A percentile compares a stretch with the other conserved stretches of the same genome.
phyloP scores from a whole-genome alignment of 1,140 invertebrate species.

The Yoshiicerus persimilis region DNA sequence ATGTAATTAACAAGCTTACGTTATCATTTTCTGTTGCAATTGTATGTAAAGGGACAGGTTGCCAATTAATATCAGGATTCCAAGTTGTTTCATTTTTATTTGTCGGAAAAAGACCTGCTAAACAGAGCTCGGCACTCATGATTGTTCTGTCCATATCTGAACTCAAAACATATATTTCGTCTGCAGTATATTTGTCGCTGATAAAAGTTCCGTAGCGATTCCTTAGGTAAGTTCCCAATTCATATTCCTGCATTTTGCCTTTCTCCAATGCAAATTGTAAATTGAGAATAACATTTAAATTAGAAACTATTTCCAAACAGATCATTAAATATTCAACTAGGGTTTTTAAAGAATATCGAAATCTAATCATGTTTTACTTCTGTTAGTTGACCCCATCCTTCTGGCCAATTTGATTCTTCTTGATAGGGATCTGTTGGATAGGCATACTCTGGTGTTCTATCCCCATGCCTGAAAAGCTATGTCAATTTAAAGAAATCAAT shows the following conservation, averaged over 20 bases:
- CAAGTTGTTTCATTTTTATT: constrained; percentile 52
- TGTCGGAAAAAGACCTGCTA: constrained; percentile 20
- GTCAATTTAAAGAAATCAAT: background rate
- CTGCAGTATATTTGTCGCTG: constrained; percentile 52
- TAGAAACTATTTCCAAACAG: too few relatives aligned
- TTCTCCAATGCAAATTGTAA: background rate
- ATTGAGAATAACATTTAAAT: too few relatives aligned
- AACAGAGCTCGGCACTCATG: constrained; percentile 12
- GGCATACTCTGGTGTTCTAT: constrained; percentile 70
- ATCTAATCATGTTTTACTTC: too few relatives aligned
- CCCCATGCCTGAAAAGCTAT: constrained; percentile 79
- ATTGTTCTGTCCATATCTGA: constrained; percentile 45
- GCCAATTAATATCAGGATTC: constrained; percentile 44
- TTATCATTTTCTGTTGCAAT: constrained; percentile 20
- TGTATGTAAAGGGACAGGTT: constrained; percentile 24
- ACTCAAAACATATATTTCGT: constrained; percentile 26
- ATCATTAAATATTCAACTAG: too few relatives aligned
- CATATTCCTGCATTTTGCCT: constrained; percentile 65
- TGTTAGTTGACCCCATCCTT: constrained; percentile 76
- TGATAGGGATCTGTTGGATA: constrained; percentile 78
- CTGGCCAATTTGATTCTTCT: constrained; percentile 67
- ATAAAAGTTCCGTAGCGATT: constrained; percentile 65
- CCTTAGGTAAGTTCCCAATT: constrained; percentile 64
- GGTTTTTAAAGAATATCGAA: background rate
- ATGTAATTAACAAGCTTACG: background rate